A percentile compares a stretch with the other conserved stretches of the same genome.
phyloP scores from a whole-genome alignment of 1,140 invertebrate genomes.

The Dufourea novaeangliae region DNA sequence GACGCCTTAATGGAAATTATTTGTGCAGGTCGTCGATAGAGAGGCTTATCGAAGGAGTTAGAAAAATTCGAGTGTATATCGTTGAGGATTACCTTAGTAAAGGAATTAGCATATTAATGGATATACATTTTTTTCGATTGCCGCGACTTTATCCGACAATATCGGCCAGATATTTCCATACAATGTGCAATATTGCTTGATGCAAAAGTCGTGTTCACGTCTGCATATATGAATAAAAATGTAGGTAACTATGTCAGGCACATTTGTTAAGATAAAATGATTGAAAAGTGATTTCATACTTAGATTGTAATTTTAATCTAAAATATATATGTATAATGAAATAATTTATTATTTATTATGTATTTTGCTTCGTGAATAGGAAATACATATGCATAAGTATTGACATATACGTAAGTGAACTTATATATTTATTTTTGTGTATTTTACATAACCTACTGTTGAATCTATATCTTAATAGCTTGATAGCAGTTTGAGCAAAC shows the following conservation, averaged over 20 bases:
- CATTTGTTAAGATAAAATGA: neutral
- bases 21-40: neutral
- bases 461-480: too few species aligned
- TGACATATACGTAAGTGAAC: too few species aligned
- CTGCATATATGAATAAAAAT: neutral
- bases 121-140: constrained; percentile 1
- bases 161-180: constrained; percentile 1
- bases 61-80: constrained; percentile 16
- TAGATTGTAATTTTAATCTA: neutral
- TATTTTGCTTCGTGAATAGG: too few species aligned
- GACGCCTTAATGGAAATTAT: constrained; percentile 28
- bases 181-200: neutral
- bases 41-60: constrained; percentile 9
- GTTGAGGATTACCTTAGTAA: neutral
- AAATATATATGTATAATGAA: too few species aligned
- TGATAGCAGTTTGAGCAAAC: too few species aligned
- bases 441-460: too few species aligned
- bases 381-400: too few species aligned
- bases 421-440: too few species aligned
- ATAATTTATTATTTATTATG: too few species aligned
- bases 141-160: neutral
- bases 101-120: constrained; percentile 41
- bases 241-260: neutral
- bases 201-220: neutral
- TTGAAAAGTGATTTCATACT: neutral